Evolutionary conservation across 2,888 invertebrate species (phyloP), one percentile per base, ranked within the genome.

Genomic region (Drosophila meridiana): DNA sequence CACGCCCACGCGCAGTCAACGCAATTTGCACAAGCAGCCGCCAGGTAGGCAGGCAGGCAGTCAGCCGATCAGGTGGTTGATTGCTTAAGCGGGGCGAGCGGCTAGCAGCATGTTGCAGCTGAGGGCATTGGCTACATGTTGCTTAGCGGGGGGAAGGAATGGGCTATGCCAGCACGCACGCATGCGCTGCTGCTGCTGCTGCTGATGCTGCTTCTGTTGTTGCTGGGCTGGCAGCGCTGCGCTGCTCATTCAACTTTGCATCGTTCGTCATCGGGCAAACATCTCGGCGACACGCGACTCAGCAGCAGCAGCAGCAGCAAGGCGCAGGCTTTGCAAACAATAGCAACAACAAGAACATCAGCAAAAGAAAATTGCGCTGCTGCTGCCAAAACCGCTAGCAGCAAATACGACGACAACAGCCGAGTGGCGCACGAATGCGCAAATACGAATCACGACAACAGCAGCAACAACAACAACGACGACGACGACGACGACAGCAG

Each of bases 241-340:
- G 72, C 38, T 74, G 82, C 85, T 76, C 83, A 83, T 87, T 83
- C 87, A 83, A 87, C 84, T 83, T 84, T 75, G 87, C 83, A 73
- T 58, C 71, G 78, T 81, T 80, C 82, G 80, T 80, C 80, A 80
- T 81, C 74, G 76, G 38, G 28, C 67, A 78, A 87, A 74, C 82
- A 87, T 83, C 82, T 78, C 69, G 47, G 67, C 64, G 84, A 84
- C 82, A 87, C 83, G 87, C 87, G 82, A 82, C 82, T 82, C 70
- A 59, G 61, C 53, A 48, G 53, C 55, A 67, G 59, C 53, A 68
- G 45, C 45, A 36, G 20, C 79, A 57, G 56, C 59, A 36, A 53
- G 32, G 58, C 72, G 48, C 78, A 65, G 60, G 42, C 43, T 65
- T 55, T 52, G 73, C 73, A 78, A 76, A 73, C 58, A 72, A 64